A percentile compares a stretch with the other conserved stretches of the same genome.
Evolutionary conservation across 2,888 invertebrate species (phyloP).

Genomic region (Euphydryas editha): DNA sequence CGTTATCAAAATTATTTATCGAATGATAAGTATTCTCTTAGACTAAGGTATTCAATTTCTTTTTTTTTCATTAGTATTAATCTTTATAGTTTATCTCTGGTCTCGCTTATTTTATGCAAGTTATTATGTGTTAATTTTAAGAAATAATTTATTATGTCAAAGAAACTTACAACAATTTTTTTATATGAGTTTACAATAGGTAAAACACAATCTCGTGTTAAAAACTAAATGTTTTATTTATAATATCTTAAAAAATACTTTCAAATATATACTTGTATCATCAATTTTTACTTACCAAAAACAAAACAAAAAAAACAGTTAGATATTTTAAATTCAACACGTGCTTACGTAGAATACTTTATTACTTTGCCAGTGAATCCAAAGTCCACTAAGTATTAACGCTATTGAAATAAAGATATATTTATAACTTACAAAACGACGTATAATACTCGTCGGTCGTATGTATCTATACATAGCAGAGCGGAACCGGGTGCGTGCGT

Average conservation of each 20-base stretch:
- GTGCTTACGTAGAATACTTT: constrained; percentile 24
- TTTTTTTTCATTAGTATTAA: too few relatives aligned
- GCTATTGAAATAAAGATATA: constrained; percentile 32
- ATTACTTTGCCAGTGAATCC: constrained; percentile 26
- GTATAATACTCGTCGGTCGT: constrained; percentile 15
- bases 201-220: too few relatives aligned
- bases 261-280: not conserved
- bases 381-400: constrained; percentile 35
- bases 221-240: not conserved
- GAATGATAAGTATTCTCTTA: too few relatives aligned
- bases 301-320: not conserved
- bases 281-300: not conserved
- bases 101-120: too few relatives aligned
- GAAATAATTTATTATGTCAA: too few relatives aligned
- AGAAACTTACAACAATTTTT: too few relatives aligned
- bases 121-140: too few relatives aligned
- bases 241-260: not conserved
- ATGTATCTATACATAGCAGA: constrained; percentile 39
- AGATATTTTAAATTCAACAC: constrained; percentile 29
- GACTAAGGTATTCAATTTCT: too few relatives aligned
- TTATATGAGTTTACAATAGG: too few relatives aligned
- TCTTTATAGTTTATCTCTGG: too few relatives aligned
- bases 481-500: constrained; percentile 59
- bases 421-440: constrained; percentile 39
- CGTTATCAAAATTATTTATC: constrained; percentile 1